Percentiles rank a stretch among this genome's conserved stretches.
Conservation (phyloP, 1,140 invertebrate species). For the Zaprionus tsacasi region DNA sequence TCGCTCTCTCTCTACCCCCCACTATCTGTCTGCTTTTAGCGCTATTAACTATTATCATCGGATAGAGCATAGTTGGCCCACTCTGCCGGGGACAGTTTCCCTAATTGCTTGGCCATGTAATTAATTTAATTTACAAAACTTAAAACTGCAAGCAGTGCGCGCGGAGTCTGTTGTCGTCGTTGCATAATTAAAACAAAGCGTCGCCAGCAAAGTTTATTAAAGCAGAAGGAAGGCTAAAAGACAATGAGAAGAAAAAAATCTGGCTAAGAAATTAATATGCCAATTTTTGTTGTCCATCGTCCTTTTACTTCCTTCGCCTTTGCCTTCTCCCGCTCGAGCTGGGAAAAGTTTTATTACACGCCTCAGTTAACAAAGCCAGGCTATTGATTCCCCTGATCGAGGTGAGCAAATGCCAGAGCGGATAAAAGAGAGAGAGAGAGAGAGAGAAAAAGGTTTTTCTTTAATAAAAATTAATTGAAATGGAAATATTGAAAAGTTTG, state of each 20-base stretch:
- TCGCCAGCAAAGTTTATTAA: constrained; percentile 65
- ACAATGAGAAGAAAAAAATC: constrained; percentile 2
- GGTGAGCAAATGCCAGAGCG: constrained; percentile 27
- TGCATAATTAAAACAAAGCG: constrained; percentile 73
- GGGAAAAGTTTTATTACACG: constrained; percentile 65
- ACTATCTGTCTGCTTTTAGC: constrained; percentile 31
- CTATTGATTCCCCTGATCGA: constrained; percentile 60
- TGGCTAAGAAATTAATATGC: constrained; percentile 55
- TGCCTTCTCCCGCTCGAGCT: constrained; percentile 1
- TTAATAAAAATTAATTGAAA: constrained; percentile 75
- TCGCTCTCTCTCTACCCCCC: background rate
- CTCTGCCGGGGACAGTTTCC: constrained; percentile 63
- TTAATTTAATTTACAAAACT: constrained; percentile 73
- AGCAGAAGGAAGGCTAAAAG: constrained; percentile 11
- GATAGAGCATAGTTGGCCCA: constrained; percentile 49
- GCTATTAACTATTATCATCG: constrained; percentile 71
- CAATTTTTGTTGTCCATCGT: constrained; percentile 52
- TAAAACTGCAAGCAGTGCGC: constrained; percentile 55
- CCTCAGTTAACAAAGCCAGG: constrained; percentile 65
- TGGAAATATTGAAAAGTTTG: constrained; percentile 46
- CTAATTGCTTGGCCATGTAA: constrained; percentile 74
- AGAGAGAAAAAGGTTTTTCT: constrained; percentile 40
- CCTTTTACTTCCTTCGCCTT: constrained; percentile 5
- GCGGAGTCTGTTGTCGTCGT: constrained; percentile 17
- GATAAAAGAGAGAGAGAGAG: background rate